Conservation (phyloP, 2,113 vertebrate species). For the Haliaeetus leucogaster region DNA sequence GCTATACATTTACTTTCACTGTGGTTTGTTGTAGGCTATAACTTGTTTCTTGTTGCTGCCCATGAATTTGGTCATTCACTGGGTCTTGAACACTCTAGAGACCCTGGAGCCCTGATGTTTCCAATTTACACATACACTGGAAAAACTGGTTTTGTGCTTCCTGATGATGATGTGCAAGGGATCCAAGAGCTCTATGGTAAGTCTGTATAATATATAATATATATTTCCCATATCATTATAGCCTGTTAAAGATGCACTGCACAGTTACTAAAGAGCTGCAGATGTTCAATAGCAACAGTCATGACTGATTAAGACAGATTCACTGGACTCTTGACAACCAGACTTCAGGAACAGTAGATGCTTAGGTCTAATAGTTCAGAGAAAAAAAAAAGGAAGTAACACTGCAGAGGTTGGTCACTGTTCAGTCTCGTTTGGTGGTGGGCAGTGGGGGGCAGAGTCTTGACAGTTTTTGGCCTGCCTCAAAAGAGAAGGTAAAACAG, state of each 20-base stretch:
- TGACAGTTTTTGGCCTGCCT: background rate
- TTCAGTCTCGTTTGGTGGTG: background rate
- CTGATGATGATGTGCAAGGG: slow-evolving; percentile 89
- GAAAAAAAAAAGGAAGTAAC: background rate
- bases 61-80: slow-evolving; percentile 95
- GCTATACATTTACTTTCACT: background rate
- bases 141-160: slow-evolving; percentile 77
- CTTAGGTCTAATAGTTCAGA: background rate
- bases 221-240: background rate
- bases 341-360: background rate
- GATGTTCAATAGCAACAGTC: background rate
- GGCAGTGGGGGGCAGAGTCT: rapidly evolving
- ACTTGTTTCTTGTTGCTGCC: slow-evolving; percentile 90
- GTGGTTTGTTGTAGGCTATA: slow-evolving; percentile 81
- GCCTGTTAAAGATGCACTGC: background rate
- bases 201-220: background rate
- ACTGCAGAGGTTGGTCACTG: background rate
- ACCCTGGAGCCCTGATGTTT: slow-evolving; percentile 92
- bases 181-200: slow-evolving; percentile 93
- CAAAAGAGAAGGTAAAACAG: background rate
- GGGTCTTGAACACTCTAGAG: slow-evolving; percentile 88
- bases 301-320: background rate
- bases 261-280: background rate
- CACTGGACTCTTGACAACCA: background rate
- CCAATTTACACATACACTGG: slow-evolving; percentile 86